These are phyloP conservation scores for Oedothorax gibbosus DNA, from an alignment of 1,140 invertebrate genomes.

Conservation along the genomic window DNA sequence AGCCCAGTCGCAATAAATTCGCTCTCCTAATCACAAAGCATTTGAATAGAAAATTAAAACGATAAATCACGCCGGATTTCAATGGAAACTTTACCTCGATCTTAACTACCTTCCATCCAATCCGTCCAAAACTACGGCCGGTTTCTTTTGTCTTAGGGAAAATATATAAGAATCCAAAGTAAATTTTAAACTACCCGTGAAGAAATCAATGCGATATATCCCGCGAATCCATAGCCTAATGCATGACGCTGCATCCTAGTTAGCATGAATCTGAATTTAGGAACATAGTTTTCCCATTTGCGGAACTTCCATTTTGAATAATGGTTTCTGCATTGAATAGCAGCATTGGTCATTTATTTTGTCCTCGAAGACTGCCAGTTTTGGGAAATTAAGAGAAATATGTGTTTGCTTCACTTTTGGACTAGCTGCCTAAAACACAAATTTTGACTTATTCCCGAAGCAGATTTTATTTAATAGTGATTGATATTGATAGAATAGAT, in stretches of 20 bases:
- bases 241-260: slow-evolving; percentile 37
- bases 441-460: slow-evolving; percentile 39
- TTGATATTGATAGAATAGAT: slow-evolving; percentile 44
- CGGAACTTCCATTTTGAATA: slow-evolving; percentile 59
- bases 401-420: slow-evolving; percentile 51
- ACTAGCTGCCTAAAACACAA: slow-evolving; percentile 47
- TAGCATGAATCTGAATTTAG: slow-evolving; percentile 59
- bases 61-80: slow-evolving; percentile 32
- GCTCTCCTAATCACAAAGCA: slow-evolving; percentile 25
- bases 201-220: slow-evolving; percentile 53
- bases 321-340: slow-evolving; percentile 49
- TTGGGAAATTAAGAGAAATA: slow-evolving; percentile 52
- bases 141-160: slow-evolving; percentile 45
- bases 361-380: slow-evolving; percentile 10
- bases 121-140: background rate
- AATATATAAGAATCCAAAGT: slow-evolving; percentile 42
- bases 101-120: slow-evolving; percentile 9
- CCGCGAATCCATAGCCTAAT: slow-evolving; percentile 31
- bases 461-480: slow-evolving; percentile 33
- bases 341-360: slow-evolving; percentile 57
- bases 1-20: slow-evolving; percentile 30
- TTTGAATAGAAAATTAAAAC: slow-evolving; percentile 52
- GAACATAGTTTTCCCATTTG: slow-evolving; percentile 58
- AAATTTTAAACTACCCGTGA: slow-evolving; percentile 50
- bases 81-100: slow-evolving; percentile 30